These are phyloP conservation scores for Drosophila trapezifrons DNA, from an alignment of 1,140 invertebrate species.

Conservation along the genomic window DNA sequence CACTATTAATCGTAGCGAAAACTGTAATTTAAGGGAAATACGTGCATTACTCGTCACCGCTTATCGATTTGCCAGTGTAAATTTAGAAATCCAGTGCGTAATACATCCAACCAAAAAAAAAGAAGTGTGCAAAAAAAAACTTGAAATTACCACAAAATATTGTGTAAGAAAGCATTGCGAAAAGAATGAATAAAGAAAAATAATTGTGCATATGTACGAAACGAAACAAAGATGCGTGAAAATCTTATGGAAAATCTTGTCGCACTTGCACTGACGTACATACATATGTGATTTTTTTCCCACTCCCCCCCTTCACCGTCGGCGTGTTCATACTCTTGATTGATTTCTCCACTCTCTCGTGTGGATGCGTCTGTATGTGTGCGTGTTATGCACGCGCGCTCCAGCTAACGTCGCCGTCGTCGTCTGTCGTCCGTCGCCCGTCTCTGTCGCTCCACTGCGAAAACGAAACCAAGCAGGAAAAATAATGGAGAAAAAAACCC, in stretches of 20 bases:
- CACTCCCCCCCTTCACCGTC: conserved; percentile 52
- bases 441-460: conserved; percentile 56
- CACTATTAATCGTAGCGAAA: conserved; percentile 65
- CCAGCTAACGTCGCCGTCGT: conserved; percentile 62
- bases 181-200: conserved; percentile 49
- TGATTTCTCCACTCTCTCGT: conserved; percentile 76
- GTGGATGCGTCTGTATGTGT: conserved; percentile 50
- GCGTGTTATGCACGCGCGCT: conserved; percentile 77
- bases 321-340: conserved; percentile 59
- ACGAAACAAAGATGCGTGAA: conserved; percentile 58
- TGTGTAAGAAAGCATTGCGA: conserved; percentile 69
- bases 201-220: conserved; percentile 45
- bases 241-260: conserved; percentile 63
- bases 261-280: conserved; percentile 52
- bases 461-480: conserved; percentile 50
- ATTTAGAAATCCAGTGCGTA: conserved; percentile 55
- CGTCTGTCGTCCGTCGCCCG: conserved; percentile 43
- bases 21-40: conserved; percentile 69
- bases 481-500: conserved; percentile 22
- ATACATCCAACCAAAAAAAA: conserved; percentile 24
- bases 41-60: conserved; percentile 72
- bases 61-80: conserved; percentile 69
- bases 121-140: conserved; percentile 67
- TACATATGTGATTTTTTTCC: conserved; percentile 63
- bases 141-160: conserved; percentile 64